Conservation (phyloP, 2,113 vertebrate genomes). For the Hippocampus mohnikei region DNA sequence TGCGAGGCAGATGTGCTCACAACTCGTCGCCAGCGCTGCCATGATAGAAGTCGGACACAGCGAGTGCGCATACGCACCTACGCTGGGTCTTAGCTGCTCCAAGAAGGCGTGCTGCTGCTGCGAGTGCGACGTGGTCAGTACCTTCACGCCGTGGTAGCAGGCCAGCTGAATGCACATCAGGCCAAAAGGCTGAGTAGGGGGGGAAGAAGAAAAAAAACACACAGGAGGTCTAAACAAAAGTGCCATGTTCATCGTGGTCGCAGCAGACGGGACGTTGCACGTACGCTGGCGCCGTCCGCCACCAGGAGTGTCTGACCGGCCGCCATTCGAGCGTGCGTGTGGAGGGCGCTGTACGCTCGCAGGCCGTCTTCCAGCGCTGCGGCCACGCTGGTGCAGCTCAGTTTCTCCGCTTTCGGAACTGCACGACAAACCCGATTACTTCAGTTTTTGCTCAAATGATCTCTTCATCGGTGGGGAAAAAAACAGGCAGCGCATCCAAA, state of each 20-base stretch:
- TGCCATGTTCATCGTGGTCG: background rate
- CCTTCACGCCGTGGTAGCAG: slow-evolving; percentile 85
- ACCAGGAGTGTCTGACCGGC: slow-evolving; percentile 83
- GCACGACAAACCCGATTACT: slow-evolving; percentile 13
- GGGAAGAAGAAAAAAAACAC: background rate
- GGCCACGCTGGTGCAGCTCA: slow-evolving; percentile 78
- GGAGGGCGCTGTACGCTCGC: slow-evolving; percentile 85
- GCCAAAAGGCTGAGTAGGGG: slow-evolving; percentile 76
- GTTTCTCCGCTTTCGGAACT: slow-evolving; percentile 89
- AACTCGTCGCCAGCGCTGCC: background rate
- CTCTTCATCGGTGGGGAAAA: too few species aligned
- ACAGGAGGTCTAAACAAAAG: background rate
- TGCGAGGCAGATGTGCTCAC: background rate
- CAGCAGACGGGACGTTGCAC: slow-evolving; percentile 47
- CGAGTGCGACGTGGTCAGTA: slow-evolving; percentile 81
- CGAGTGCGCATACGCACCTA: slow-evolving; percentile 63
- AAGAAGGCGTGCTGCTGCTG: slow-evolving; percentile 82
- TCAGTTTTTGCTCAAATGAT: background rate
- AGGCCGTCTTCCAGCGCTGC: slow-evolving; percentile 84
- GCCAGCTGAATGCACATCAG: slow-evolving; percentile 90
- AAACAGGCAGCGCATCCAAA: background rate
- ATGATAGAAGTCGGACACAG: background rate
- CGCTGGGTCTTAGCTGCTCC: slow-evolving; percentile 79
- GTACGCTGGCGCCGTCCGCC: slow-evolving; percentile 89
- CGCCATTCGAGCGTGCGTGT: slow-evolving; percentile 81